Percentiles rank a stretch among this genome's conserved stretches.
Evolutionary conservation across 1,140 invertebrate species (phyloP).

Genomic region (Neocloeon triangulifer): DNA sequence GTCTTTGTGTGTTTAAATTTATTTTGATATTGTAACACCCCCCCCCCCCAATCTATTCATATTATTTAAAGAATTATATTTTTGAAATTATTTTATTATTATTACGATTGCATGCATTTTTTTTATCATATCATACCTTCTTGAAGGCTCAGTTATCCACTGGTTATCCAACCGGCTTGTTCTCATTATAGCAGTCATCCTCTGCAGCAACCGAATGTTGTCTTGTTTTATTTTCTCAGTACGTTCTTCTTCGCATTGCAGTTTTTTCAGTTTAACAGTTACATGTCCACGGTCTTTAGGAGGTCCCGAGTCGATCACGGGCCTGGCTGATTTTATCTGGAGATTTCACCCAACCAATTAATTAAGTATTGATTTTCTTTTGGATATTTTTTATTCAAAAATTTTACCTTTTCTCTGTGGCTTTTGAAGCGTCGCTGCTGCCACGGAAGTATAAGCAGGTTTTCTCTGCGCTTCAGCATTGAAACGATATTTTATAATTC

Average conservation of each 20-base stretch:
- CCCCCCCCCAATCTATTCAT: too few relatives aligned
- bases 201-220: constrained; percentile 28
- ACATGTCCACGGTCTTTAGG: constrained; percentile 26
- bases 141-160: constrained; percentile 25
- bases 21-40: too few relatives aligned
- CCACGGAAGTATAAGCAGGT: constrained; percentile 14
- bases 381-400: background rate
- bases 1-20: too few relatives aligned
- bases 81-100: too few relatives aligned
- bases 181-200: constrained; percentile 24
- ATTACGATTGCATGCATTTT: too few relatives aligned
- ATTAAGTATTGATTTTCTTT: background rate
- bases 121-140: too few relatives aligned
- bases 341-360: background rate
- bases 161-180: constrained; percentile 26
- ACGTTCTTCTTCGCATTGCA: constrained; percentile 28
- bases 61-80: too few relatives aligned
- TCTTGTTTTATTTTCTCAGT: constrained; percentile 23
- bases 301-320: constrained; percentile 25
- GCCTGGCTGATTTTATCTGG: constrained; percentile 25
- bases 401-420: constrained; percentile 13
- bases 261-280: constrained; percentile 25
- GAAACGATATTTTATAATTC: too few relatives aligned
- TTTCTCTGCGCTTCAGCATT: constrained; percentile 15
- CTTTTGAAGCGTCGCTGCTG: constrained; percentile 13